Base-by-base conservation (phyloP, 2,888 invertebrate genomes). In the Calameuta pallipes region DNA sequence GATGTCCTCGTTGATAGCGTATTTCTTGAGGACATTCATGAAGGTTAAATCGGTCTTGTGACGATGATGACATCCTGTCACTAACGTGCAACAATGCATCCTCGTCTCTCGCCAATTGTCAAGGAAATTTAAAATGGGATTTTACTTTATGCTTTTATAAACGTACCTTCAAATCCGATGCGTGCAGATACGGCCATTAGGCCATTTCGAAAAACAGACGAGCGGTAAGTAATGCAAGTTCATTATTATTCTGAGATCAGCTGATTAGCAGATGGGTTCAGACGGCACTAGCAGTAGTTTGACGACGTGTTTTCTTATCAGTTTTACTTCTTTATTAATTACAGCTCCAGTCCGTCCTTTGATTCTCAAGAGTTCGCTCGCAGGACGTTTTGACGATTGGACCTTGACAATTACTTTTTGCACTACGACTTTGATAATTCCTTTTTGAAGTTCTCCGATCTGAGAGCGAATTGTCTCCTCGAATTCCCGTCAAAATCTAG, bases 51-150 rank as follows among this genome's bases (percentile, higher is more conserved):
- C 73, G 75, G 77, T 75, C 69, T 80, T 78, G 33, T 78, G 79
- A 74, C 77, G 73, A 13, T 76, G 79, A 74, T 79, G 80, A n/a
- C 77, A 77, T 69, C 73, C 80, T 6, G 79, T 74, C 35, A 76
- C 79, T 73, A 69, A 78, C 34, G 79, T 75, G 77, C 79, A 80
- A 76, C 80, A 82, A 30, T 80, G 80, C 77, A 80, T 82, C 83
- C 79, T 82, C 69, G 15, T 56, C 0, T 9, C 56, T 56, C 23
- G 9, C 56, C 56, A 9, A 23, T 56, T 56, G 9, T 23, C 56
- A 56, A 56, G 56, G 23, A 56, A 56, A 56, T 56, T 56, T 56
- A 56, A 56, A 56, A 23, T 23, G 23, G 23, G 9, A 56, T 56
- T 56, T 56, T 23, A 56, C 56, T 56, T 56, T 6, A 56, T 15